Evolutionary conservation across 2,888 invertebrate genomes (phyloP).

Genomic region (Bibio marci): DNA sequence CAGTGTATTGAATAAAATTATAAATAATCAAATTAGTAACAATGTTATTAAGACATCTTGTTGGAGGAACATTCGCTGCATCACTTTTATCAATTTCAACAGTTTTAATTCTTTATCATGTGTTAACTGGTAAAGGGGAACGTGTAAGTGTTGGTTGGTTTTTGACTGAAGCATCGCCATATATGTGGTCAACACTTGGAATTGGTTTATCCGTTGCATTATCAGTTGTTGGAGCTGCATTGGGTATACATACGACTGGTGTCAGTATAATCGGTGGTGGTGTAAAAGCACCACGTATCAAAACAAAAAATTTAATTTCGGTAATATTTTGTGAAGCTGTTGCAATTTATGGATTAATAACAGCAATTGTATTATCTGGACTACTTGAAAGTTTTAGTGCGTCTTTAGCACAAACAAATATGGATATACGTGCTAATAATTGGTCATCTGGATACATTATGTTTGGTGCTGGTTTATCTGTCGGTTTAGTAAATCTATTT

Average conservation of each 20-base stretch:
- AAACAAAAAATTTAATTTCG: slow-evolving; percentile 98
- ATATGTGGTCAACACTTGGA: slow-evolving; percentile 92
- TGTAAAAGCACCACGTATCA: slow-evolving; percentile 95
- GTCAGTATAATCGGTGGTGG: slow-evolving; percentile 94
- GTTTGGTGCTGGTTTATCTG: slow-evolving; percentile 91
- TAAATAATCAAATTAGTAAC: no score
- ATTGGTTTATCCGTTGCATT: slow-evolving; percentile 85
- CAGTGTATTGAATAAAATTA: no score
- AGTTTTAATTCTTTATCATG: slow-evolving; percentile 28
- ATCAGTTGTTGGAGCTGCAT: slow-evolving; percentile 93
- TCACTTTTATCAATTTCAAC: slow-evolving; percentile 18
- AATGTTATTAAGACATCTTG: no score
- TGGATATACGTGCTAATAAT: slow-evolving; percentile 39
- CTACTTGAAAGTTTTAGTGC: slow-evolving; percentile 38
- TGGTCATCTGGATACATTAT: slow-evolving; percentile 82
- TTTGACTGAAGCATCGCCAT: slow-evolving; percentile 74
- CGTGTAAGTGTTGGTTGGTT: slow-evolving; percentile 83
- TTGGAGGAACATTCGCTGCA: slow-evolving; percentile 24
- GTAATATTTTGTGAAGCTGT: slow-evolving; percentile 99
- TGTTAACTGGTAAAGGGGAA: slow-evolving; percentile 74
- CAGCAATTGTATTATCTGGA: slow-evolving; percentile 91
- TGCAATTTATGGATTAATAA: slow-evolving; percentile 97
- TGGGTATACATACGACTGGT: slow-evolving; percentile 96
- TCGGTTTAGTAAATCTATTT: slow-evolving; percentile 89
- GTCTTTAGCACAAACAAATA: slow-evolving; percentile 15